A percentile compares a stretch with the other conserved stretches of the same genome.
Evolutionary conservation across 92 coral and sea anemone species (phyloP).

Genomic region (Zoanthus solanderi): DNA sequence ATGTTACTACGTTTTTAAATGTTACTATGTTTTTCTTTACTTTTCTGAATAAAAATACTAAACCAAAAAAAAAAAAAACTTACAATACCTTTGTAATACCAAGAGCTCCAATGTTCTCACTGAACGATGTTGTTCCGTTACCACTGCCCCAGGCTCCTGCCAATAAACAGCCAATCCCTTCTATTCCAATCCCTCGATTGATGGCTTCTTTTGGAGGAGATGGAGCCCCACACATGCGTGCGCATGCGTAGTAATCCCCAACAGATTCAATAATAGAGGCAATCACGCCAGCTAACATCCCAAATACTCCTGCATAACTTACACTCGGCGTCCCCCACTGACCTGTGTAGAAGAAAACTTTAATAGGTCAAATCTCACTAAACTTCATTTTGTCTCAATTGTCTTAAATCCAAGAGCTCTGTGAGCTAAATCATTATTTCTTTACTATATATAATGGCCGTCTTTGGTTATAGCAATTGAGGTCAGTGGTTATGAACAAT

Average conservation of each 20-base stretch:
- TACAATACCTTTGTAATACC: conserved; percentile 78
- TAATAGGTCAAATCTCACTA: background rate
- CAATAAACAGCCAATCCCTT: conserved; percentile 47
- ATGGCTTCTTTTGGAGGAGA: conserved; percentile 46
- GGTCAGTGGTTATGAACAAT: too few species aligned
- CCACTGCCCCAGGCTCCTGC: conserved; percentile 68
- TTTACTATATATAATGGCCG: too few species aligned
- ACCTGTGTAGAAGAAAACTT: conserved; percentile 27
- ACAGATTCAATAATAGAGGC: conserved; percentile 87
- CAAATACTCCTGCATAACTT: conserved; percentile 82
- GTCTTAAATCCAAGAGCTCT: background rate
- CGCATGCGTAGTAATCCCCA: conserved; percentile 64
- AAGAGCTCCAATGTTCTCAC: conserved; percentile 47
- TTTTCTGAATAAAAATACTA: background rate
- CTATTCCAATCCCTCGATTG: conserved; percentile 77
- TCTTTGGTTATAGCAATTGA: too few species aligned
- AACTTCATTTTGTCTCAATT: background rate
- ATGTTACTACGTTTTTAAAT: too few species aligned
- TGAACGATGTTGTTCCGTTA: conserved; percentile 76
- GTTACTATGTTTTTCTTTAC: background rate
- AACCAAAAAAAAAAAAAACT: background rate
- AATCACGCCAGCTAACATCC: conserved; percentile 88
- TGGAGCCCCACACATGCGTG: conserved; percentile 89
- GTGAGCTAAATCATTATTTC: too few species aligned
- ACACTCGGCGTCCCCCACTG: conserved; percentile 94